Base-by-base conservation (phyloP, 2,888 invertebrate species). In the Tetropium fuscum region DNA sequence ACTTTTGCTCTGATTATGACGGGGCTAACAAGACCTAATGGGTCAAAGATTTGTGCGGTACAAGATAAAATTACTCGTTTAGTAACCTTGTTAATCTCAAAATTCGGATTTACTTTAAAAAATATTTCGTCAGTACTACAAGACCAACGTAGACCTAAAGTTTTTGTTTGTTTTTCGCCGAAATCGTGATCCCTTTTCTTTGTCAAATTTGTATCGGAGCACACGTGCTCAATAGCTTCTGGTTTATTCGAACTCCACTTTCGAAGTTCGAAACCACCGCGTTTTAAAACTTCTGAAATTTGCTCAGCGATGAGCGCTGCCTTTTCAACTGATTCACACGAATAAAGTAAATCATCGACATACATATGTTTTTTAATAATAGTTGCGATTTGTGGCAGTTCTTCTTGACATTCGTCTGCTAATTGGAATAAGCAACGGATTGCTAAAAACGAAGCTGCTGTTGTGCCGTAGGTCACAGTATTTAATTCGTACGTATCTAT, bases 151-250 rank as follows among this genome's bases (percentile, higher is more conserved):
- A 43, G 7, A 3, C 43, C 43, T 25, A 43, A 25, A 43, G 55
- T 60, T 53, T 65, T 63, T 13, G 58, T 27, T 15, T 64, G 56
- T n/a, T n/a, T n/a, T 40, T 53, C 51, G 16, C 62, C 48, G 25
- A 36, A 11, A 20, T 44, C 55, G 3, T 62, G 44, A 27, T 60
- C 22, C 8, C 64, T 11, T 11, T 51, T 38, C 8, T 61, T 58
- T 20, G 43, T 10, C 2, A 20, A 11, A 1, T 10, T 6, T n/a
- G 10, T 34, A 8, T 11, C 3, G 6, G 6, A 6, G 4, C 4
- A 34, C 3, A 34, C 2, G 1, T 36, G 13, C 8, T 11, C 6
- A 2, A 36, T 16, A 2, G 19, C 19, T 1, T 8, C n/a, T n/a
- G 7, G 18, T 2, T 38, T 6, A 16, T 38, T 38, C 1, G 38